These are phyloP conservation scores for Lepidotrigona ventralis DNA, from an alignment of 1,140 invertebrate genomes.

Conservation along the genomic window DNA sequence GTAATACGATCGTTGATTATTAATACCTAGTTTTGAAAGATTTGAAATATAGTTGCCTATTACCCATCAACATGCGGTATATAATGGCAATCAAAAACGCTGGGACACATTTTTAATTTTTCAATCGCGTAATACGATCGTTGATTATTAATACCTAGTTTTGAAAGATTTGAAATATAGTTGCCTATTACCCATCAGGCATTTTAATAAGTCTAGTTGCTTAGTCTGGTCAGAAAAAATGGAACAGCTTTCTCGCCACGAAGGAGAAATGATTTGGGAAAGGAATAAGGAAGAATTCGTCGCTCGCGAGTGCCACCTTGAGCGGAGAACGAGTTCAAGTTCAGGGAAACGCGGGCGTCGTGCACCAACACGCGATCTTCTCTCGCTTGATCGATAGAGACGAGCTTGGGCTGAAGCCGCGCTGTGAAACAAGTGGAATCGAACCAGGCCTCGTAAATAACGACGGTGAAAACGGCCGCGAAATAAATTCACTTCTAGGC, in stretches of 20 bases:
- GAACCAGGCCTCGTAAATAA: constrained; percentile 46
- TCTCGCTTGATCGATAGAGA: constrained; percentile 46
- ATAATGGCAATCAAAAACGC: too few relatives aligned
- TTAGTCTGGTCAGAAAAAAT: too few relatives aligned
- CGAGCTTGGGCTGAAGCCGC: constrained; percentile 13
- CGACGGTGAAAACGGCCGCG: constrained; percentile 19
- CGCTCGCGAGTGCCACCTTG: constrained; percentile 12
- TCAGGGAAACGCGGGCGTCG: constrained; percentile 62
- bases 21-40: too few relatives aligned
- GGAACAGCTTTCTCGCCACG: not conserved
- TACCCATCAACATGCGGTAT: too few relatives aligned
- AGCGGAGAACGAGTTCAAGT: constrained; percentile 64
- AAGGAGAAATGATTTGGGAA: not conserved
- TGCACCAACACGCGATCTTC: constrained; percentile 31
- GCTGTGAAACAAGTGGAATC: constrained; percentile 63
- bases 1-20: too few relatives aligned
- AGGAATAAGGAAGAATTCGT: constrained; percentile 48
- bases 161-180: too few relatives aligned
- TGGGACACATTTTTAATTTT: too few relatives aligned
- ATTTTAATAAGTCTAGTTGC: too few relatives aligned
- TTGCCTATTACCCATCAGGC: too few relatives aligned
- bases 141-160: too few relatives aligned
- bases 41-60: too few relatives aligned
- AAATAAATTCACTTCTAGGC: constrained; percentile 37
- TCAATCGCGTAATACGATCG: too few relatives aligned